Percentiles rank a stretch among this genome's conserved stretches.
phyloP scores from a whole-genome alignment of 2,113 vertebrate species.

The Barnardius zonarius region DNA sequence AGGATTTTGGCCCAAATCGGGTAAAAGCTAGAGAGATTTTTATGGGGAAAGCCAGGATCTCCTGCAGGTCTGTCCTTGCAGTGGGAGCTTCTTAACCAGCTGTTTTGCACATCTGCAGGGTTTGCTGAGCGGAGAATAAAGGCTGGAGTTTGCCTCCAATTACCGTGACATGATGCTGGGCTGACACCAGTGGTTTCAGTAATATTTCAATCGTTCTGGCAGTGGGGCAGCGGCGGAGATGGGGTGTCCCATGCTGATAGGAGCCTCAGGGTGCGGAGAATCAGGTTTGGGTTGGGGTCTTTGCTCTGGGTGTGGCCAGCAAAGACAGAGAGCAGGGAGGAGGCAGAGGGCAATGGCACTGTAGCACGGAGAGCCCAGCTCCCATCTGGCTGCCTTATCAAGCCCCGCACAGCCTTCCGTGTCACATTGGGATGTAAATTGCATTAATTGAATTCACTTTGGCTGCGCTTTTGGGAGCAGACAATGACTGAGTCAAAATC shows the following conservation, averaged over 20 bases:
- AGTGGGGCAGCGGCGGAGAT: fast-evolving
- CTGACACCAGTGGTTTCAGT: neutral
- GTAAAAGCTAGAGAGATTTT: neutral
- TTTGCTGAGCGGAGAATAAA: neutral
- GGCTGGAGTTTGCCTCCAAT: neutral
- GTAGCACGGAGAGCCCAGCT: neutral
- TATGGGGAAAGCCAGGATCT: neutral
- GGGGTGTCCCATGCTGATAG: neutral
- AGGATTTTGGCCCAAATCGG: neutral
- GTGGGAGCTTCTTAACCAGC: neutral
- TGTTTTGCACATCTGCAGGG: neutral
- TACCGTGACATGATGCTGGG: neutral
- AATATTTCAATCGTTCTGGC: neutral
- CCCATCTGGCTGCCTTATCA: slow-evolving; percentile 64
- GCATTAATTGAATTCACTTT: slow-evolving; percentile 64
- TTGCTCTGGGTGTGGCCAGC: neutral
- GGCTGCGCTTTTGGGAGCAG: slow-evolving; percentile 56
- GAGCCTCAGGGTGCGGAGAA: fast-evolving
- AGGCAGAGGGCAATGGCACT: neutral
- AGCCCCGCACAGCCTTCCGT: slow-evolving; percentile 6
- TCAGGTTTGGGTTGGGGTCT: neutral
- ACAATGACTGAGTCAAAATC: slow-evolving; percentile 36
- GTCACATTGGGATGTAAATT: slow-evolving; percentile 63
- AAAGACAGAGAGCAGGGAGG: fast-evolving
- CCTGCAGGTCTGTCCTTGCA: neutral